Evolutionary conservation across 2,797 vertebrate genomes (phyloP).

Genomic region (Loriculus beryllinus): DNA sequence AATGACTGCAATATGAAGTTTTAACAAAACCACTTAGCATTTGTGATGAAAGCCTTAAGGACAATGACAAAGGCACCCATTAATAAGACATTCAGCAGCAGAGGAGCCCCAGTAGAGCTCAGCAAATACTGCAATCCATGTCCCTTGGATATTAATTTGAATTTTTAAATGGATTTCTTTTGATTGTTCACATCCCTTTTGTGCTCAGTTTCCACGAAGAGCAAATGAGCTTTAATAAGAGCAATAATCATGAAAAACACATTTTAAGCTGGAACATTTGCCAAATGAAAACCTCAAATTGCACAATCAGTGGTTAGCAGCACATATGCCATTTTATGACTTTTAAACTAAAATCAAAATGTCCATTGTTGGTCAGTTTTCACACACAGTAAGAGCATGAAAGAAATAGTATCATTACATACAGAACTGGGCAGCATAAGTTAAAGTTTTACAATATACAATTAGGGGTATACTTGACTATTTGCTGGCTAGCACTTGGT

Average conservation of each 20-base stretch:
- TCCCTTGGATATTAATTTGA: slow-evolving; percentile 45
- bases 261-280: slow-evolving; percentile 59
- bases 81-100: not conserved
- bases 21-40: not conserved
- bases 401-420: not conserved
- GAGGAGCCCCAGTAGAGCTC: not conserved
- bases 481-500: not conserved
- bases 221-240: slow-evolving; percentile 56
- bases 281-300: slow-evolving; percentile 38
- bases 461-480: not conserved
- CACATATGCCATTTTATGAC: not conserved
- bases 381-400: not conserved
- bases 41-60: slow-evolving; percentile 38
- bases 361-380: slow-evolving; percentile 7
- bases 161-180: slow-evolving; percentile 49
- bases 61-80: slow-evolving; percentile 38
- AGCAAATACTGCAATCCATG: slow-evolving; percentile 21
- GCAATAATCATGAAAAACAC: slow-evolving; percentile 64
- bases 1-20: not conserved
- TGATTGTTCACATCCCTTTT: slow-evolving; percentile 49
- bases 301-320: not conserved
- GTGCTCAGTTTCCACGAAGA: slow-evolving; percentile 53
- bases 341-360: not conserved
- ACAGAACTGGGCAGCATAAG: not conserved
- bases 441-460: not conserved